phyloP scores from a whole-genome alignment of 2,888 invertebrate genomes.

The Stratiomys singularior region DNA sequence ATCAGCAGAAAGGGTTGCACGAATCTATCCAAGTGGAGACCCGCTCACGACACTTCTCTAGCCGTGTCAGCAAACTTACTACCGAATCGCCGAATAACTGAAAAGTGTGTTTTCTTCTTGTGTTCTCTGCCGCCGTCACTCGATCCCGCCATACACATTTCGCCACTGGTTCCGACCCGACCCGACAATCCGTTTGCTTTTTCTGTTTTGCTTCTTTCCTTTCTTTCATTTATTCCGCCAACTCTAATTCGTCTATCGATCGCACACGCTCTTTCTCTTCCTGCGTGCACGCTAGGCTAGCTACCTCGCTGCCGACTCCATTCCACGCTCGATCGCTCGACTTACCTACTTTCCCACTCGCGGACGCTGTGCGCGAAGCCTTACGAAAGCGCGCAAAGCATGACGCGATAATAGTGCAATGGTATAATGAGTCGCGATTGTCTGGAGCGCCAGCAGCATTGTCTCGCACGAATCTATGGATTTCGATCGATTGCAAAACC shows the following conservation, averaged over 20 bases:
- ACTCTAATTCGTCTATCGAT: neutral
- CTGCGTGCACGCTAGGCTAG: neutral
- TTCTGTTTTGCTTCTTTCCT: conserved; percentile 44
- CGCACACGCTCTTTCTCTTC: neutral
- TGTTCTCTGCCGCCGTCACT: neutral
- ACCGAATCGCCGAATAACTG: conserved; percentile 47
- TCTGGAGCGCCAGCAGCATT: neutral
- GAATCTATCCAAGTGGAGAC: conserved; percentile 16
- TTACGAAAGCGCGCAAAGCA: too few species aligned
- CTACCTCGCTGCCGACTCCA: neutral
- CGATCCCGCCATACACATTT: conserved; percentile 5
- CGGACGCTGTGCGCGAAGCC: neutral
- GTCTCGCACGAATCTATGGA: neutral
- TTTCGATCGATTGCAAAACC: neutral
- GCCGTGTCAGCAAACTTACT: conserved; percentile 49
- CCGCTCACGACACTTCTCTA: conserved; percentile 47
- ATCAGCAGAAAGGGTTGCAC: neutral
- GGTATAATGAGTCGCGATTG: too few species aligned
- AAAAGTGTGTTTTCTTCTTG: conserved; percentile 50
- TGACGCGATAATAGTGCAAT: too few species aligned
- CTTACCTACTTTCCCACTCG: neutral
- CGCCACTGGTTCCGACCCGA: conserved; percentile 40
- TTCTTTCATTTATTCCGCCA: neutral
- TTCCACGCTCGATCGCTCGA: neutral
- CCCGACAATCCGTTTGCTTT: conserved; percentile 46